A percentile compares a stretch with the other conserved stretches of the same genome.
Conservation (phyloP, 2,113 vertebrate species). For the Camarhynchus parvulus region DNA sequence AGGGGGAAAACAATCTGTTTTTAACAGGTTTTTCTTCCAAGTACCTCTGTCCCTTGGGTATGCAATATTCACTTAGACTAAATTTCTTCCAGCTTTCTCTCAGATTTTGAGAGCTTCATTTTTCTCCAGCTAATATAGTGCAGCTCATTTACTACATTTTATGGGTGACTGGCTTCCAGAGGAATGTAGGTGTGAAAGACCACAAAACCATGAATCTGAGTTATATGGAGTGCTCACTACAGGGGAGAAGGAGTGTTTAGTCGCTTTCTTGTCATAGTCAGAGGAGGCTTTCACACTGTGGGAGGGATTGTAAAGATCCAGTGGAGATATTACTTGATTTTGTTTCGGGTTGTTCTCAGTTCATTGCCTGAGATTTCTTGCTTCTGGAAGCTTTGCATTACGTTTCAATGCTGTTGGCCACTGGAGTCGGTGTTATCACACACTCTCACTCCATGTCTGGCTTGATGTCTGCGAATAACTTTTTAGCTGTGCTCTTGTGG, state of each 20-base stretch:
- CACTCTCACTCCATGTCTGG: background rate
- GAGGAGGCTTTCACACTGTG: background rate
- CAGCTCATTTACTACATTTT: constrained; percentile 39
- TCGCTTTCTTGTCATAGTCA: background rate
- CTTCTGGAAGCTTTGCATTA: background rate
- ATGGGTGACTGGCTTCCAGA: constrained; percentile 38
- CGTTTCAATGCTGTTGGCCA: background rate
- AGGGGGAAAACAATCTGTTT: background rate
- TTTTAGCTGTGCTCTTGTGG: background rate
- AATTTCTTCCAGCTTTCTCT: constrained; percentile 52
- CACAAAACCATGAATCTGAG: constrained; percentile 33
- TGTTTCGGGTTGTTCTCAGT: background rate
- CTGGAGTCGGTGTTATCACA: background rate
- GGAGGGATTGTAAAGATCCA: background rate
- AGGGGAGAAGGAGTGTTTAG: background rate
- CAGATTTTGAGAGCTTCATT: constrained; percentile 37
- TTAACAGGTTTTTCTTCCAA: constrained; percentile 42
- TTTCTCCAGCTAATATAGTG: constrained; percentile 49
- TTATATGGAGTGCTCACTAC: background rate
- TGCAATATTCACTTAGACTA: constrained; percentile 34
- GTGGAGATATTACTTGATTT: background rate
- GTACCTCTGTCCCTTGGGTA: background rate
- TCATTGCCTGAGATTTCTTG: background rate
- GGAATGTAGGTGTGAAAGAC: constrained; percentile 54
- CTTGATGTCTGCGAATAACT: background rate